Percentiles rank a stretch among this genome's conserved stretches.
Evolutionary conservation across 2,888 invertebrate genomes (phyloP).

Genomic region (Cyaniris semiargus): DNA sequence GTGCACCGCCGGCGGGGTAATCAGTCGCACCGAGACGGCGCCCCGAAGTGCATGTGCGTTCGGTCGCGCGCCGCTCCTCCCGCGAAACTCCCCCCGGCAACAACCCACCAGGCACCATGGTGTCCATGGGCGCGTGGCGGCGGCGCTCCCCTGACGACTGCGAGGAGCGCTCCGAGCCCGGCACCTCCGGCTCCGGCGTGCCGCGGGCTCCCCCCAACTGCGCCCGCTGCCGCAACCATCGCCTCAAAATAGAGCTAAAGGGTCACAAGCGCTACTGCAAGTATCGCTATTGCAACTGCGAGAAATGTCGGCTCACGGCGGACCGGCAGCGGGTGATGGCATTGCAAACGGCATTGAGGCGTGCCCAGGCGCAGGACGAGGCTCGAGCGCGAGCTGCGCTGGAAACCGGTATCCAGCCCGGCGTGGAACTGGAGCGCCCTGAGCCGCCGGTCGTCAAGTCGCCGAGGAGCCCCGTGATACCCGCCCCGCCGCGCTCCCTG

Average conservation of each 20-base stretch:
- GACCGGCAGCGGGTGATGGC: slow-evolving; percentile 95
- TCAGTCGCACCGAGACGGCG: slow-evolving; percentile 73
- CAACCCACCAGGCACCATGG: slow-evolving; percentile 68
- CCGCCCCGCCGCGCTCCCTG: slow-evolving; percentile 58
- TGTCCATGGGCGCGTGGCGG: slow-evolving; percentile 74
- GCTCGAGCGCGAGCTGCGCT: slow-evolving; percentile 74
- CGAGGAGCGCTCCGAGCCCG: slow-evolving; percentile 73
- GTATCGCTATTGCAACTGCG: slow-evolving; percentile 87
- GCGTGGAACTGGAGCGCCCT: slow-evolving; percentile 70
- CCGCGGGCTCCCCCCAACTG: slow-evolving; percentile 94
- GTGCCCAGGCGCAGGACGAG: slow-evolving; percentile 93
- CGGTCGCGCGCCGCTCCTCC: slow-evolving; percentile 50
- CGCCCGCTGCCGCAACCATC: slow-evolving; percentile 95
- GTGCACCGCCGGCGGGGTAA: slow-evolving; percentile 51
- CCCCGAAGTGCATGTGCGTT: slow-evolving; percentile 62
- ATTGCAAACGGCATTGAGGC: slow-evolving; percentile 88
- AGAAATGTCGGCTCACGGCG: slow-evolving; percentile 91
- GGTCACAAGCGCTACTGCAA: slow-evolving; percentile 96
- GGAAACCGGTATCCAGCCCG: slow-evolving; percentile 66
- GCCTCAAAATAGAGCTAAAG: slow-evolving; percentile 92
- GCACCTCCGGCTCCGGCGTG: slow-evolving; percentile 79
- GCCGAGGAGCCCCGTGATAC: slow-evolving; percentile 60
- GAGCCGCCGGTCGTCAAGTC: slow-evolving; percentile 73
- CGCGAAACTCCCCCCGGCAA: slow-evolving; percentile 62
- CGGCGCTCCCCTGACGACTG: slow-evolving; percentile 73